These are phyloP conservation scores for Trachemys scripta DNA, from an alignment of 2,113 vertebrate species.

Conservation along the genomic window DNA sequence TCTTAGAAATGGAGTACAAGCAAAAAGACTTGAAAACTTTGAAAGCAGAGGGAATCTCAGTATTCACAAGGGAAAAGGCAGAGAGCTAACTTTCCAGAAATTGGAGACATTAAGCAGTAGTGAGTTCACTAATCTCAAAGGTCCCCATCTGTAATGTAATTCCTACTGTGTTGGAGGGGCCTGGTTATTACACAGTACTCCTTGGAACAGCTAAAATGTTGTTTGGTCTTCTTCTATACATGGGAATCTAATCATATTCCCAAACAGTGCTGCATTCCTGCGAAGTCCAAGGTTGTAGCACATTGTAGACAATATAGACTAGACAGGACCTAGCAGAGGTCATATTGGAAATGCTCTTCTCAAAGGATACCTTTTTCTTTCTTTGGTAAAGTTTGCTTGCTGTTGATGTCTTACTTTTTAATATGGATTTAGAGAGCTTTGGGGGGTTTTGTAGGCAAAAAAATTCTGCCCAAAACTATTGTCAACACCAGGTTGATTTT, in stretches of 20 bases:
- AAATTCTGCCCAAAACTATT: not conserved
- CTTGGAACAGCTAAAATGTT: slow-evolving; percentile 28
- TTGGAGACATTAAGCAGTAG: not conserved
- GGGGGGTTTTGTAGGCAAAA: not conserved
- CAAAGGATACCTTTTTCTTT: not conserved
- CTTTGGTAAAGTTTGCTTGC: not conserved
- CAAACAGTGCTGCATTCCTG: not conserved
- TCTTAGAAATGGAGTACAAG: slow-evolving; percentile 67
- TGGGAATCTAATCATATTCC: not conserved
- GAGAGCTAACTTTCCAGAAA: slow-evolving; percentile 23
- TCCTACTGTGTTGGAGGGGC: not conserved
- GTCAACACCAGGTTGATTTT: not conserved
- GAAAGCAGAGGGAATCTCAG: slow-evolving; percentile 40
- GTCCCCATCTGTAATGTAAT: not conserved
- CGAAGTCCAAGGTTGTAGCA: not conserved
- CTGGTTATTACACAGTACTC: slow-evolving; percentile 3
- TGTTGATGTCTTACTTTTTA: not conserved
- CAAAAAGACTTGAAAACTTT: slow-evolving; percentile 12
- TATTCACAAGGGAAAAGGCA: slow-evolving; percentile 34
- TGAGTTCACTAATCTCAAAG: slow-evolving; percentile 15
- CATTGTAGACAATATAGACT: not conserved
- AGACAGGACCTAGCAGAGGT: not conserved
- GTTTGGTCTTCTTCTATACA: not conserved
- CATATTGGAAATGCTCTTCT: not conserved
- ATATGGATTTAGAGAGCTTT: not conserved